Percentiles rank a stretch among this genome's conserved stretches.
These are phyloP conservation scores for Hylaeus anthracinus DNA, from an alignment of 1,140 invertebrate genomes.

Conservation along the genomic window DNA sequence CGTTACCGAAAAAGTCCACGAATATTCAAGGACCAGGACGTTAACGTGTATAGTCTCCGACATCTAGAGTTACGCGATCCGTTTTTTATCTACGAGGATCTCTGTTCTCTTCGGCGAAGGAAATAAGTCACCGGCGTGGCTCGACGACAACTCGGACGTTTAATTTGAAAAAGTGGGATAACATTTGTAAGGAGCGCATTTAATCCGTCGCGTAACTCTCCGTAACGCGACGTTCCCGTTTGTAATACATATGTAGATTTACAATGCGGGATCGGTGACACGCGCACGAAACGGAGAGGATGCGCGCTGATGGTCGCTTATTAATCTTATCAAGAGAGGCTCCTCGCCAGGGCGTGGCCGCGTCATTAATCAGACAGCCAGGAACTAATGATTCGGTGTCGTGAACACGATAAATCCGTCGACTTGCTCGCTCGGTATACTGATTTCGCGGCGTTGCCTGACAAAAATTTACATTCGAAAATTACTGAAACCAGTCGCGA, in stretches of 20 bases:
- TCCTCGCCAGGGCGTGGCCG: slow-evolving; percentile 21
- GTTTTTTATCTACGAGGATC: neutral
- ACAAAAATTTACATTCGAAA: slow-evolving; percentile 46
- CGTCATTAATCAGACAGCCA: slow-evolving; percentile 52
- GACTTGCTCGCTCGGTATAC: slow-evolving; percentile 42
- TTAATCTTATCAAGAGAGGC: slow-evolving; percentile 52
- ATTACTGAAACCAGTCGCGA: slow-evolving; percentile 40
- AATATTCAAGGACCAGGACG: too few species aligned
- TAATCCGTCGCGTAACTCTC: slow-evolving; percentile 8
- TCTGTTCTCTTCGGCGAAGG: neutral
- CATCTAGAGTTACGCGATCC: slow-evolving; percentile 1
- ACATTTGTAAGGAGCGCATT: slow-evolving; percentile 22
- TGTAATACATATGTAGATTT: slow-evolving; percentile 7
- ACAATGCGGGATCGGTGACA: slow-evolving; percentile 26
- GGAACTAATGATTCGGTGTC: slow-evolving; percentile 44
- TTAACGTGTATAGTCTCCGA: neutral
- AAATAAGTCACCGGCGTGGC: slow-evolving; percentile 19
- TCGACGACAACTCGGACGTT: slow-evolving; percentile 21
- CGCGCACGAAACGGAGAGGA: slow-evolving; percentile 19
- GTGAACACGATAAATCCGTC: slow-evolving; percentile 56
- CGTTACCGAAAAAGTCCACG: neutral
- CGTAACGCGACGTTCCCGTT: neutral
- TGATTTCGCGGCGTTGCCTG: slow-evolving; percentile 38
- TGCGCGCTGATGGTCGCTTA: slow-evolving; percentile 33
- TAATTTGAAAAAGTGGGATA: slow-evolving; percentile 48